Conservation (phyloP, 2,113 vertebrate species). For the Anser cygnoides region DNA sequence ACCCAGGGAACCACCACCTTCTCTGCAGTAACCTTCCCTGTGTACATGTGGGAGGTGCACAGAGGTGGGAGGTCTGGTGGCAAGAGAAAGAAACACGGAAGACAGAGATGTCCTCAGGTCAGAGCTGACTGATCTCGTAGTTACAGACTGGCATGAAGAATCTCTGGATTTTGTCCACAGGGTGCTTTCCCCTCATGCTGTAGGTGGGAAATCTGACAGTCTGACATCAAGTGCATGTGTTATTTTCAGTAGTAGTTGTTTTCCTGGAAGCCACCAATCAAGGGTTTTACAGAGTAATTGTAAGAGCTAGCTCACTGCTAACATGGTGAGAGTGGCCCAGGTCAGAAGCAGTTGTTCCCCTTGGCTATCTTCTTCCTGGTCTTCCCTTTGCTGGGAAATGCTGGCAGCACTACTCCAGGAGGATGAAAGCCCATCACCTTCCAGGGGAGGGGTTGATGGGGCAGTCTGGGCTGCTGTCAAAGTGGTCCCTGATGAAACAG, state of each 20-base stretch:
- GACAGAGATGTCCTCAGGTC: neutral
- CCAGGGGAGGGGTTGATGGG: too few species aligned
- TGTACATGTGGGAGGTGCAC: accelerated
- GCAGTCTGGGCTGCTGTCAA: neutral
- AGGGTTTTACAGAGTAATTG: neutral
- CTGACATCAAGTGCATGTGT: neutral
- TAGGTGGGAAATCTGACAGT: neutral
- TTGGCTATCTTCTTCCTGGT: neutral
- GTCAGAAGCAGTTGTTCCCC: neutral
- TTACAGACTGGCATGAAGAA: neutral
- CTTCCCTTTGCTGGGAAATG: neutral
- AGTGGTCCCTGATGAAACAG: neutral
- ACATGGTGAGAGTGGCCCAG: neutral
- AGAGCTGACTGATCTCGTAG: neutral
- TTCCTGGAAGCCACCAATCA: neutral
- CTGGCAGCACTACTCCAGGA: neutral
- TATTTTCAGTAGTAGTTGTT: neutral
- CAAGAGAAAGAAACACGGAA: neutral
- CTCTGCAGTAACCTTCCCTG: neutral
- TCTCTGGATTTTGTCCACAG: neutral
- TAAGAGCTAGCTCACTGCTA: neutral
- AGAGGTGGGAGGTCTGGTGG: neutral
- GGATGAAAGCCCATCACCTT: neutral
- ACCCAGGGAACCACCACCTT: neutral
- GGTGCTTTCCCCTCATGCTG: neutral